These are phyloP conservation scores for Patagioenas fasciata DNA, from an alignment of 2,113 vertebrate species.

Conservation along the genomic window DNA sequence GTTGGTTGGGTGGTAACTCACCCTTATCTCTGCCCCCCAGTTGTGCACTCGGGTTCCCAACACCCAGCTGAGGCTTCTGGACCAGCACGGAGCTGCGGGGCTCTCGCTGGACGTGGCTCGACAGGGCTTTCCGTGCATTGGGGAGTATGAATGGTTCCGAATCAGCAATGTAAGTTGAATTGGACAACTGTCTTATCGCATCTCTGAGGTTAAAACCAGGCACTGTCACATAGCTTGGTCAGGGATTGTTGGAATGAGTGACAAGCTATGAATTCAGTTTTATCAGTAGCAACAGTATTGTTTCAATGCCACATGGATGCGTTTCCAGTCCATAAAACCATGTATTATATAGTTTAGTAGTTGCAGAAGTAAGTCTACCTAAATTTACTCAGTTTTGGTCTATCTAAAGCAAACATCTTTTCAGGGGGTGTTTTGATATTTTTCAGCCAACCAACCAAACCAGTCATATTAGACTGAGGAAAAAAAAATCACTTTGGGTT, in stretches of 20 bases:
- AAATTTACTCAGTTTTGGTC: background rate
- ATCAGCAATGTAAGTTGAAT: background rate
- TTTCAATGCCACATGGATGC: background rate
- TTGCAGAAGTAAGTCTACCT: background rate
- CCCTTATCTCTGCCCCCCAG: background rate
- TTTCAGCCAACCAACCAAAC: background rate
- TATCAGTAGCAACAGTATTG: background rate
- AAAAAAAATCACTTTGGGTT: background rate
- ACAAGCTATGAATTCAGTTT: background rate
- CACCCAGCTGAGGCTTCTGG: background rate
- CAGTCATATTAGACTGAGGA: background rate
- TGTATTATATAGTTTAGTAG: background rate
- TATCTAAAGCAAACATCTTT: background rate
- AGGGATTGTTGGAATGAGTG: background rate
- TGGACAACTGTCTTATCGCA: background rate
- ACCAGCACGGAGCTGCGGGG: background rate
- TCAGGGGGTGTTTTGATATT: too few relatives aligned
- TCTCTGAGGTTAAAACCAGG: background rate
- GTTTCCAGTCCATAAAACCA: background rate
- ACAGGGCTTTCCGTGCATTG: background rate
- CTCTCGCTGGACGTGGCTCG: fast-evolving
- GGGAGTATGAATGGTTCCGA: background rate
- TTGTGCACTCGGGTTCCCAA: background rate
- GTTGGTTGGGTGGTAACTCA: background rate
- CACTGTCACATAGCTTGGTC: background rate